Evolutionary conservation across 53 echinoderm and acorn worm species (phyloP).

Genomic region (Actinopyga echinites): DNA sequence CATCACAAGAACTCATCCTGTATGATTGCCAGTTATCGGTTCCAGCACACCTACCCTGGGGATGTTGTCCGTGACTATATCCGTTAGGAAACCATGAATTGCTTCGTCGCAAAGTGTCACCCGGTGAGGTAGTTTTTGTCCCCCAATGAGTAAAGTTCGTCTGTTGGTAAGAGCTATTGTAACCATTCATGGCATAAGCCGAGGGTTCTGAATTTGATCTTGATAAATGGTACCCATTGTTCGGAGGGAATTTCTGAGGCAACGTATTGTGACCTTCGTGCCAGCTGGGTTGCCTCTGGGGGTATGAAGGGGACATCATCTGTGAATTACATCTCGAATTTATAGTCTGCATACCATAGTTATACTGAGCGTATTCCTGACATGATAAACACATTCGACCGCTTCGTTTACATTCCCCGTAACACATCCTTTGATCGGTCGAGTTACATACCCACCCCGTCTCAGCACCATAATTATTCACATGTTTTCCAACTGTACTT

Average conservation of each 20-base stretch:
- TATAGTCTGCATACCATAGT: slow-evolving; percentile 16
- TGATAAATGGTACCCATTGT: slow-evolving; percentile 26
- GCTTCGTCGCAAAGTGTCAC: neutral
- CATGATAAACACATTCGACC: slow-evolving; percentile 15
- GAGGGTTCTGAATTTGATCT: slow-evolving; percentile 15
- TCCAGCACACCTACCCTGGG: too few relatives aligned
- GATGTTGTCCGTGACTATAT: neutral
- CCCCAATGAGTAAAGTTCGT: neutral
- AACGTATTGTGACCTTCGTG: neutral
- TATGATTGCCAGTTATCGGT: too few relatives aligned
- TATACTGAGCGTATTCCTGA: slow-evolving; percentile 7
- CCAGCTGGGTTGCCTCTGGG: slow-evolving; percentile 28
- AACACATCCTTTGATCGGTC: slow-evolving; percentile 11
- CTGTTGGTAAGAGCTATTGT: neutral
- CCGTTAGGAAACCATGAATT: neutral
- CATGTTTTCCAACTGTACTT: too few relatives aligned
- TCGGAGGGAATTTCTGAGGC: neutral
- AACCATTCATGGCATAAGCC: neutral
- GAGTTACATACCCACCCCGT: too few relatives aligned
- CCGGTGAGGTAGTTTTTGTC: neutral
- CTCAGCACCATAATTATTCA: too few relatives aligned
- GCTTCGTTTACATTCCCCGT: slow-evolving; percentile 30
- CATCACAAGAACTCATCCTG: too few relatives aligned
- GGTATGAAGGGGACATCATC: neutral
- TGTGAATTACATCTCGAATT: neutral